Percentiles rank a stretch among this genome's conserved stretches.
phyloP scores from a whole-genome alignment of 1,140 invertebrate species.

The Cyrtorhinus lividipennis region DNA sequence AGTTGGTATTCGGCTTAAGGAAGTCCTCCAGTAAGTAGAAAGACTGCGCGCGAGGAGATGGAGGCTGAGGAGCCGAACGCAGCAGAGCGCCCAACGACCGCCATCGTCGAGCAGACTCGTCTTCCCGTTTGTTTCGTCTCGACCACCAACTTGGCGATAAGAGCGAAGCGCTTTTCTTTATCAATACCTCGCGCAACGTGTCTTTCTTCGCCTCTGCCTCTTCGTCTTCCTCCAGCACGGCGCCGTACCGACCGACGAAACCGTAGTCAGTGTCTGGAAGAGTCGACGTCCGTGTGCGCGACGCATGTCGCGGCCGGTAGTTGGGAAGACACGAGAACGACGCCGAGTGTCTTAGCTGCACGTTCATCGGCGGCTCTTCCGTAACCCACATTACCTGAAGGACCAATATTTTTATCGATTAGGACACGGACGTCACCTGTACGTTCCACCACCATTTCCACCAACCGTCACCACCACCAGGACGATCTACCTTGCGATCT shows the following conservation, averaged over 20 bases:
- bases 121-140: constrained; percentile 21
- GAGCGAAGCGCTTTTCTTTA: constrained; percentile 32
- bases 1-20: constrained; percentile 30
- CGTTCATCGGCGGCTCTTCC: constrained; percentile 16
- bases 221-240: constrained; percentile 25
- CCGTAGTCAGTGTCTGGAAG: constrained; percentile 29
- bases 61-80: constrained; percentile 26
- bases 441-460: too few relatives aligned
- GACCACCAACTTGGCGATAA: constrained; percentile 32
- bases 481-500: too few relatives aligned
- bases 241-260: constrained; percentile 24
- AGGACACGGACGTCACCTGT: too few relatives aligned
- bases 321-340: constrained; percentile 35
- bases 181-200: constrained; percentile 28
- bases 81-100: constrained; percentile 36
- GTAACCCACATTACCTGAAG: constrained; percentile 10
- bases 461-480: too few relatives aligned
- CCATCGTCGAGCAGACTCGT: constrained; percentile 33
- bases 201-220: constrained; percentile 29
- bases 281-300: constrained; percentile 34
- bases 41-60: constrained; percentile 33
- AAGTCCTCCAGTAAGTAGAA: constrained; percentile 39
- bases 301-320: constrained; percentile 27
- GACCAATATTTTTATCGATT: too few relatives aligned
- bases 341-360: constrained; percentile 34